Evolutionary conservation across 2,797 vertebrate genomes (phyloP).

Genomic region (Cottoperca gobio): DNA sequence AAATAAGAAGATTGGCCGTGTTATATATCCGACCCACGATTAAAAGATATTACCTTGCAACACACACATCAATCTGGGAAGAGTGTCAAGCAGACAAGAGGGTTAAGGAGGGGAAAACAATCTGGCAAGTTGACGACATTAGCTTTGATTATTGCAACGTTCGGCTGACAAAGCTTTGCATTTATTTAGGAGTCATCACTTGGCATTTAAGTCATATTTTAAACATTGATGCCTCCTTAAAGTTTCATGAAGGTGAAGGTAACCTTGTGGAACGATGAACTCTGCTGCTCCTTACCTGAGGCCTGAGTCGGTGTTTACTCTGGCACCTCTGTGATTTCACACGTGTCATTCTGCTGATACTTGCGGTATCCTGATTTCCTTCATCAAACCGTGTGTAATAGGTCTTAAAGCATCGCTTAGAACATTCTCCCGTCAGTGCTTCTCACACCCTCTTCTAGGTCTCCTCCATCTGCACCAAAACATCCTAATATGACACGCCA

Average conservation of each 20-base stretch:
- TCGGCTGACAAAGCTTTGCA: conserved; percentile 70
- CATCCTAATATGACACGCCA: conserved; percentile 39
- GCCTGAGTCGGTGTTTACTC: conserved; percentile 33
- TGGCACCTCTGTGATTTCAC: conserved; percentile 45
- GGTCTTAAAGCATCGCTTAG: conserved; percentile 48
- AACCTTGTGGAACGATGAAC: conserved; percentile 56
- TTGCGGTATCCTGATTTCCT: conserved; percentile 9
- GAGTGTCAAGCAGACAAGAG: conserved; percentile 66
- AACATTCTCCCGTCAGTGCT: conserved; percentile 34
- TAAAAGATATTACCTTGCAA: conserved; percentile 81
- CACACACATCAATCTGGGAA: conserved; percentile 75
- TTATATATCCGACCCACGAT: conserved; percentile 78
- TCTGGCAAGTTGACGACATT: conserved; percentile 63
- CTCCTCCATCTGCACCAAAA: conserved; percentile 29
- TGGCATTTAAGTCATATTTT: conserved; percentile 64
- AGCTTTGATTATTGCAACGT: conserved; percentile 64
- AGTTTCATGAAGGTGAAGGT: conserved; percentile 74
- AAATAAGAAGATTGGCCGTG: conserved; percentile 58
- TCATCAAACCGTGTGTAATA: conserved; percentile 41
- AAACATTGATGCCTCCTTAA: conserved; percentile 71
- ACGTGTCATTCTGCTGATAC: conserved; percentile 32
- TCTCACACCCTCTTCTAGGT: conserved; percentile 8
- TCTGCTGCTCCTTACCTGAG: conserved; percentile 32
- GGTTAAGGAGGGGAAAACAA: conserved; percentile 43
- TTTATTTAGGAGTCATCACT: conserved; percentile 60